Evolutionary conservation across 2,797 vertebrate genomes (phyloP).

Genomic region (Myotis planiceps): DNA sequence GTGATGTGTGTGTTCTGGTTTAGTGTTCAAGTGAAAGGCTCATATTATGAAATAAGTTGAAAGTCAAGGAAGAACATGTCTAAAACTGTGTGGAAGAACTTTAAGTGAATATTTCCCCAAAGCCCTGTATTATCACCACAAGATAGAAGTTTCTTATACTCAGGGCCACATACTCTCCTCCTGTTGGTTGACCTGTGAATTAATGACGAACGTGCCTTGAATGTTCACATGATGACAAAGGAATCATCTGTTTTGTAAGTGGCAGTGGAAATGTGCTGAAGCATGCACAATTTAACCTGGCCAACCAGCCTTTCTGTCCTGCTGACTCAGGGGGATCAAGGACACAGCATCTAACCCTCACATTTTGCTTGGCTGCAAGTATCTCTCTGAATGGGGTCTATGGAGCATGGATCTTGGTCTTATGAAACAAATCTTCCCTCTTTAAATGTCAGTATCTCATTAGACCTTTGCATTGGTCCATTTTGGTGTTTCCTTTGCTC

Average conservation of each 20-base stretch:
- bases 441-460: slow-evolving; percentile 58
- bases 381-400: neutral
- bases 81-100: neutral
- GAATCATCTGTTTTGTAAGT: slow-evolving; percentile 61
- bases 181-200: slow-evolving; percentile 60
- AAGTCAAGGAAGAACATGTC: neutral
- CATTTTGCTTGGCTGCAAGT: slow-evolving; percentile 3
- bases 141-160: neutral
- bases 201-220: neutral
- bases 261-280: slow-evolving; percentile 35
- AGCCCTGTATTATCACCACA: neutral
- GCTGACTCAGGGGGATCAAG: slow-evolving; percentile 13
- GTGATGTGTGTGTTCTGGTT: neutral
- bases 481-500: neutral
- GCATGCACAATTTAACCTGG: slow-evolving; percentile 48
- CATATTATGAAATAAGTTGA: neutral
- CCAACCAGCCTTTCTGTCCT: slow-evolving; percentile 40
- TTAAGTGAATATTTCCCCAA: neutral
- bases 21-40: neutral
- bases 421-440: neutral
- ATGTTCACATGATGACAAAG: neutral
- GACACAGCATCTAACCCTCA: neutral
- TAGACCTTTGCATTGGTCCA: slow-evolving; percentile 25
- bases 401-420: neutral
- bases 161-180: neutral